Evolutionary conservation across 64 coral and sea anemone genomes (phyloP), one percentile per base, ranked within the genome.

Genomic region (Dendronephthya gigantea): DNA sequence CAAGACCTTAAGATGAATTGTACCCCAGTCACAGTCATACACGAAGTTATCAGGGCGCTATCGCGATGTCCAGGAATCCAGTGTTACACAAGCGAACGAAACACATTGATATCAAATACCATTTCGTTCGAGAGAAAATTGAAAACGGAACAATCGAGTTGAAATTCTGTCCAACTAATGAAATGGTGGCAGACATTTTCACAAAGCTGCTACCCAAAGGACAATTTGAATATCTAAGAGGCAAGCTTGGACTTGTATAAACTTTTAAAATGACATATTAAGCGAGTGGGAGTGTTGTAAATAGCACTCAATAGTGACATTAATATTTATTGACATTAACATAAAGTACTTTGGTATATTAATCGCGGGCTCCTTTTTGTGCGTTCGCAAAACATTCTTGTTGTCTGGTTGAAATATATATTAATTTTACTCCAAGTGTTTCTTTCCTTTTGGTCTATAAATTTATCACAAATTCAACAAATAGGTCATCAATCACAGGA

Each of bases 11-110:
- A 29, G 4, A 30, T 75, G 10, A 16, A 27, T 75, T 75, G 69
- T 33, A 7, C 69, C 29, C 7, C 6, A 75, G 69, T 30, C 12
- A 75, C 34, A 30, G 34, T 16, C 25, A 4, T 75, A 31, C 17
- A 34, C 25, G 69, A 75, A 34, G 69, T 8, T 14, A 66, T 66
- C 58, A 66, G 29, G 58, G 58, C 5, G 22, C 58, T 6, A 66
- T 66, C 35, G 69, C 69, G 30, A 75, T 75, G 69, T 75, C 69
- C 2, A 75, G 25, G n/a, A 75, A 75, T 75, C 69, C 69, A 7
- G 30, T 75, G 28, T 9, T 75, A 34, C 23, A 75, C 69, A 75
- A 34, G 12, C 4, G 69, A 32, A 17, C 69, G 35, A 75, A 75
- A 30, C 23, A 75, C 35, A 75, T 75, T 38, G 69, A 75, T 66